Conservation (phyloP, 2,797 vertebrate genomes). For the Amblyraja radiata region DNA sequence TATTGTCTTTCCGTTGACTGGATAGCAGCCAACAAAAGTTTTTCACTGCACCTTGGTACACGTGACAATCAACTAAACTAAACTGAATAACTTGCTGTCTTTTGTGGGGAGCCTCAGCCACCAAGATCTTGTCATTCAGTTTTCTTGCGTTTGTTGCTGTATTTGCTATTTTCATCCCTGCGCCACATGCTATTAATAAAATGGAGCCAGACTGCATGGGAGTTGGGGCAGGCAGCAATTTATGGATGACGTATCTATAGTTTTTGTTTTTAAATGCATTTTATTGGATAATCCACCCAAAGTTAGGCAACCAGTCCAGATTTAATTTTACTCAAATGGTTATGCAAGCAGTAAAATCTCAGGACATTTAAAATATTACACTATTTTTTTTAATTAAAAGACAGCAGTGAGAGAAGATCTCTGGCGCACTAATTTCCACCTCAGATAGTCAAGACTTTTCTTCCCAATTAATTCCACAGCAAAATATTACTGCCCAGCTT, state of each 20-base stretch:
- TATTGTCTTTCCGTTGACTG: too few relatives aligned
- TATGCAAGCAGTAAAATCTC: neutral
- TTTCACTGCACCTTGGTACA: too few relatives aligned
- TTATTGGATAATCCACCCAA: slow-evolving; percentile 24
- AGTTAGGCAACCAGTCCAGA: neutral
- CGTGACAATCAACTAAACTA: too few relatives aligned
- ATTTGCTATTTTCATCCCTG: neutral
- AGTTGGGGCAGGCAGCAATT: neutral
- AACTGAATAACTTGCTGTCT: neutral
- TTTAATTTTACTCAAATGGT: slow-evolving; percentile 19
- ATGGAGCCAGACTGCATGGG: neutral
- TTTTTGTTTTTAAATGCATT: neutral
- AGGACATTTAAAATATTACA: slow-evolving; percentile 19
- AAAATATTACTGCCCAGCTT: neutral
- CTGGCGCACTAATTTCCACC: neutral
- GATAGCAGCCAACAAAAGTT: too few relatives aligned
- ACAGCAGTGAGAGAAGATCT: neutral
- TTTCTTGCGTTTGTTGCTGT: neutral
- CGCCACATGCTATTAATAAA: neutral
- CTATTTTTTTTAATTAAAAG: neutral
- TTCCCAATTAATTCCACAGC: neutral
- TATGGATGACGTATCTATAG: neutral
- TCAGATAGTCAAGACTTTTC: neutral
- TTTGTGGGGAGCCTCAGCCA: neutral
- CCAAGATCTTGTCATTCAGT: neutral